Evolutionary conservation across 2,888 invertebrate species (phyloP).

Genomic region (Drosophila mercatorum): DNA sequence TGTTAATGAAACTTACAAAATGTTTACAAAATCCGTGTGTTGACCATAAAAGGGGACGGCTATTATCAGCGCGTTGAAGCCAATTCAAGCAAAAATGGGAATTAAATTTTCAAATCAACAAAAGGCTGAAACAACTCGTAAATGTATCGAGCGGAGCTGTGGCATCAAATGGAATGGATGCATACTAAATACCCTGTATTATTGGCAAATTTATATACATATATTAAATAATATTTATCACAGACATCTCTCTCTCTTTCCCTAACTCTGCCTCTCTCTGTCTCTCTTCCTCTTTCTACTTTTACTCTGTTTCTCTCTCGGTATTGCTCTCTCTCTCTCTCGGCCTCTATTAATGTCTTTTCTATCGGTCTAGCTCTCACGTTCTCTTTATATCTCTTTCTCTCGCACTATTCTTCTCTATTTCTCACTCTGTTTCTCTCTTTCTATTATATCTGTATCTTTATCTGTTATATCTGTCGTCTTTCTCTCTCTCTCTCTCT

Average conservation of each 20-base stretch:
- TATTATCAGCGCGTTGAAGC: background rate
- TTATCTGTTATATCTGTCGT: too few species aligned
- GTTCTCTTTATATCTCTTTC: too few species aligned
- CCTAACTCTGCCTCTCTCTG: background rate
- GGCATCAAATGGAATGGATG: background rate
- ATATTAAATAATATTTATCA: too few species aligned
- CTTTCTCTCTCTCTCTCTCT: too few species aligned
- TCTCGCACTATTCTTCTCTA: too few species aligned
- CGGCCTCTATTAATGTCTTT: too few species aligned
- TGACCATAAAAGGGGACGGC: constrained; percentile 2
- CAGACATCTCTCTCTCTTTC: background rate
- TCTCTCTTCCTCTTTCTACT: background rate
- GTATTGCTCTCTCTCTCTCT: background rate
- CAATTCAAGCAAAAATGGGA: background rate
- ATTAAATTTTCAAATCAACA: background rate
- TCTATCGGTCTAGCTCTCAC: too few species aligned
- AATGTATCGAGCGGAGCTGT: background rate
- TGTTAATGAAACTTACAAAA: constrained; percentile 1
- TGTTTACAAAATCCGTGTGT: background rate
- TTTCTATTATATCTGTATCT: too few species aligned
- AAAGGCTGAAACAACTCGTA: constrained; percentile 2
- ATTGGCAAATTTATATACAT: too few species aligned
- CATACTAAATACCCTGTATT: background rate
- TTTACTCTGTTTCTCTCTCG: background rate
- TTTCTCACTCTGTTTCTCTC: too few species aligned